Percentiles rank a stretch among this genome's conserved stretches.
These are phyloP conservation scores for Acanthoscelides obtectus DNA, from an alignment of 2,888 invertebrate genomes.

Conservation along the genomic window DNA sequence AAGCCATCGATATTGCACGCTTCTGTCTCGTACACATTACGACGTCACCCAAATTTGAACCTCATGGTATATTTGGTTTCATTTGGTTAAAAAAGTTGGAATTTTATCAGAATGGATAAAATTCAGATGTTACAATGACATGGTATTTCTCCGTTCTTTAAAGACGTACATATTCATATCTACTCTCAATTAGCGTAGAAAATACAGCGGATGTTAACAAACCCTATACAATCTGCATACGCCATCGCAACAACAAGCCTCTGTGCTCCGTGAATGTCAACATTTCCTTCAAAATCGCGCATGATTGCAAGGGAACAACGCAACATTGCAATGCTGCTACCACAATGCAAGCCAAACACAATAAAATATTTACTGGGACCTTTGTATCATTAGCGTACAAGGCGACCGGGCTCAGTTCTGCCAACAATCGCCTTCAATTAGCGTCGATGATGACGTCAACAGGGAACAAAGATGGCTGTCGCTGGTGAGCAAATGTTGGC, in stretches of 20 bases:
- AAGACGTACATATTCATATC: too few relatives aligned
- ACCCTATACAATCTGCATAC: not conserved
- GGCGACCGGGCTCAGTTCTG: not conserved
- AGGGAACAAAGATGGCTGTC: not conserved
- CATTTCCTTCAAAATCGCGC: not conserved
- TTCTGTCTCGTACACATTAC: too few relatives aligned
- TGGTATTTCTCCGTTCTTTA: too few relatives aligned
- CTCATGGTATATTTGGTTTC: too few relatives aligned
- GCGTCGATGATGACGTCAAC: not conserved
- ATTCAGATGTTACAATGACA: too few relatives aligned
- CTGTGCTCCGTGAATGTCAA: not conserved
- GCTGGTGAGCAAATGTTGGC: not conserved
- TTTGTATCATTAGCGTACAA: not conserved
- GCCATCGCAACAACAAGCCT: not conserved
- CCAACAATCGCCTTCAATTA: not conserved
- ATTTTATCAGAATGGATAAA: too few relatives aligned
- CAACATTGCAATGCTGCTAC: not conserved
- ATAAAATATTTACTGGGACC: not conserved
- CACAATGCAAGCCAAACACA: not conserved
- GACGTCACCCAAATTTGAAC: too few relatives aligned
- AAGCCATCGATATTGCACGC: too few relatives aligned
- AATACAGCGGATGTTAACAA: not conserved
- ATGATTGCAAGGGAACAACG: not conserved
- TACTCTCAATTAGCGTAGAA: not conserved
- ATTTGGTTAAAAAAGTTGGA: too few relatives aligned